These are phyloP conservation scores for Chrysopa pallens DNA, from an alignment of 1,140 invertebrate species.

Conservation along the genomic window DNA sequence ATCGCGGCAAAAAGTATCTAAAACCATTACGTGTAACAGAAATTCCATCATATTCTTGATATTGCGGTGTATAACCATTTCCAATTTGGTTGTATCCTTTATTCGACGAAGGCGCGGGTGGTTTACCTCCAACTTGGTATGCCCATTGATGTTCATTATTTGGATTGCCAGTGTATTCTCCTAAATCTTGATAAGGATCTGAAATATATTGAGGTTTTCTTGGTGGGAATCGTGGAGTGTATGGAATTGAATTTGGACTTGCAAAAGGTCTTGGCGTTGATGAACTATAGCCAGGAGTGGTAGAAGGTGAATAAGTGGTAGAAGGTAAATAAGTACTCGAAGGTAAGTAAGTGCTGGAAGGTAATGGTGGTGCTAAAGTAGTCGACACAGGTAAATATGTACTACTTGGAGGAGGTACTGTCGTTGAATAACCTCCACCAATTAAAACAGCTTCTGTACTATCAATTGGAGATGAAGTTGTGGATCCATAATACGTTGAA, in stretches of 20 bases:
- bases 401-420: conserved; percentile 14
- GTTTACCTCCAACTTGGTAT: conserved; percentile 19
- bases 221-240: neutral
- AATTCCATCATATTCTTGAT: conserved; percentile 47
- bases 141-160: conserved; percentile 4
- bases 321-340: conserved; percentile 4
- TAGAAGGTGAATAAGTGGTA: conserved; percentile 15
- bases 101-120: conserved; percentile 18
- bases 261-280: conserved; percentile 1
- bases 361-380: conserved; percentile 20
- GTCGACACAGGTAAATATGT: conserved; percentile 11
- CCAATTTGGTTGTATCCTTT: conserved; percentile 22
- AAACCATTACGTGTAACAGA: conserved; percentile 55
- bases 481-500: neutral
- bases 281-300: neutral
- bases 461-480: neutral
- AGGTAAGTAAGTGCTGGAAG: conserved; percentile 4
- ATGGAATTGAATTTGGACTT: neutral
- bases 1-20: conserved; percentile 62
- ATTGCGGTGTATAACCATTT: conserved; percentile 35
- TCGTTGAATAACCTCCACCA: conserved; percentile 22
- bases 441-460: conserved; percentile 16
- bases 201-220: conserved; percentile 1
- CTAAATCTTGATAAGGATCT: conserved; percentile 13
- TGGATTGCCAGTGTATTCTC: conserved; percentile 9